These are phyloP conservation scores for Takifugu rubripes DNA, from an alignment of 2,797 vertebrate genomes.

Conservation along the genomic window DNA sequence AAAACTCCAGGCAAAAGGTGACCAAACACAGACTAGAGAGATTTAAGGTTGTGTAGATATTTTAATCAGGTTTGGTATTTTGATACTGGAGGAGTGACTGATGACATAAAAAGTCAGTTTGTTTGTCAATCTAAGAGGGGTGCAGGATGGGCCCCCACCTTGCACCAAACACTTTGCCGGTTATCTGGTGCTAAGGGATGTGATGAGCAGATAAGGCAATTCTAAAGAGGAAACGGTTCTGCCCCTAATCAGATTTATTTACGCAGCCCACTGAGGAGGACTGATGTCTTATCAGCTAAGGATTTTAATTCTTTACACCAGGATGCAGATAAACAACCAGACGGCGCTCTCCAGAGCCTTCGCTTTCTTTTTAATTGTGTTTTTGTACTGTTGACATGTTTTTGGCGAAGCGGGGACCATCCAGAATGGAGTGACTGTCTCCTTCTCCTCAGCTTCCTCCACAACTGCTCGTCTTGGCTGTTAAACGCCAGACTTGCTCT, in stretches of 20 bases:
- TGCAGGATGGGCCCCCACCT: conserved; percentile 38
- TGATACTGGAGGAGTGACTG: too few species aligned
- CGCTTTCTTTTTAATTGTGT: conserved; percentile 64
- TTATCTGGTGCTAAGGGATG: conserved; percentile 71
- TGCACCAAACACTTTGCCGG: conserved; percentile 50
- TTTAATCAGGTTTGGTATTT: too few species aligned
- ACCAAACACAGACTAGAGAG: too few species aligned
- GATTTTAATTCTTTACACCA: conserved; percentile 76
- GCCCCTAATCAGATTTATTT: conserved; percentile 83
- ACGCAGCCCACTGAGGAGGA: conserved; percentile 74
- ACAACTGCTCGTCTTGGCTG: conserved; percentile 61
- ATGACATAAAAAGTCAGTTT: too few species aligned
- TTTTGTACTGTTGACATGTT: background rate
- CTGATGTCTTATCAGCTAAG: conserved; percentile 78
- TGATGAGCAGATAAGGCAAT: conserved; percentile 79
- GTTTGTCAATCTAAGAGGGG: conserved; percentile 13
- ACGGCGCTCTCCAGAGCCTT: conserved; percentile 58
- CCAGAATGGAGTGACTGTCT: conserved; percentile 38
- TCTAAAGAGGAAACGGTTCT: conserved; percentile 80
- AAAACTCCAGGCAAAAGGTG: too few species aligned
- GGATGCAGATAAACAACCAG: conserved; percentile 75
- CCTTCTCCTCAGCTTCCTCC: conserved; percentile 35
- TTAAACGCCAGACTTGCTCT: conserved; percentile 73
- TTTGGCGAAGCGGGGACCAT: conserved; percentile 2
- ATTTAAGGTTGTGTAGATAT: too few species aligned